These are phyloP conservation scores for Drosophila austrosaltans DNA, from an alignment of 2,888 invertebrate genomes.

Conservation along the genomic window DNA sequence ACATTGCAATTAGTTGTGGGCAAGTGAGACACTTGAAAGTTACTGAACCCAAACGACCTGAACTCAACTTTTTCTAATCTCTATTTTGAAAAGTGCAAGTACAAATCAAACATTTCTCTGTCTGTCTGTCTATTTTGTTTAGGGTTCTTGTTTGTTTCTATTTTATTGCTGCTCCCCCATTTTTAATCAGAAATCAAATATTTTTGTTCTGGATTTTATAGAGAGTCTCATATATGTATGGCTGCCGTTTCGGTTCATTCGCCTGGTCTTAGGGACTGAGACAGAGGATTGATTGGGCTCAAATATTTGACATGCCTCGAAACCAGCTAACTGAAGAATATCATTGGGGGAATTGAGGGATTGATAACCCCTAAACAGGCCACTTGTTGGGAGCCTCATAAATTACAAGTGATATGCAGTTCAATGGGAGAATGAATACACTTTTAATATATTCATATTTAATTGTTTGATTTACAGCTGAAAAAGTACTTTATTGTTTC, in stretches of 20 bases:
- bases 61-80: constrained; percentile 32
- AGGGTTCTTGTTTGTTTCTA: constrained; percentile 29
- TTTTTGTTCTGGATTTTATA: constrained; percentile 57
- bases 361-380: constrained; percentile 66
- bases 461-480: constrained; percentile 64
- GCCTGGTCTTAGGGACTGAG: constrained; percentile 28
- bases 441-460: constrained; percentile 57
- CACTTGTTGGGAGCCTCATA: constrained; percentile 64
- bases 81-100: constrained; percentile 71
- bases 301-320: constrained; percentile 66
- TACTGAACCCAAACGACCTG: constrained; percentile 60
- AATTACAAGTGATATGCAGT: constrained; percentile 50
- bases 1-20: constrained; percentile 69
- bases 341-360: constrained; percentile 16
- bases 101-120: constrained; percentile 48
- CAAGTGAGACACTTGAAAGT: constrained; percentile 59
- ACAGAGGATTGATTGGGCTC: constrained; percentile 57
- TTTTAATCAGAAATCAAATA: constrained; percentile 71
- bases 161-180: constrained; percentile 46
- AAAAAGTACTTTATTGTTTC: constrained; percentile 17
- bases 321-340: constrained; percentile 43
- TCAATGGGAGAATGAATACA: constrained; percentile 26
- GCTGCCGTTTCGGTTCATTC: constrained; percentile 56
- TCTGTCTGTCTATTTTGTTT: neutral
- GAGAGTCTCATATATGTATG: constrained; percentile 14